A percentile compares a stretch with the other conserved stretches of the same genome.
Conservation (phyloP, 2,888 invertebrate genomes). For the Eristalinus sepulchralis region DNA sequence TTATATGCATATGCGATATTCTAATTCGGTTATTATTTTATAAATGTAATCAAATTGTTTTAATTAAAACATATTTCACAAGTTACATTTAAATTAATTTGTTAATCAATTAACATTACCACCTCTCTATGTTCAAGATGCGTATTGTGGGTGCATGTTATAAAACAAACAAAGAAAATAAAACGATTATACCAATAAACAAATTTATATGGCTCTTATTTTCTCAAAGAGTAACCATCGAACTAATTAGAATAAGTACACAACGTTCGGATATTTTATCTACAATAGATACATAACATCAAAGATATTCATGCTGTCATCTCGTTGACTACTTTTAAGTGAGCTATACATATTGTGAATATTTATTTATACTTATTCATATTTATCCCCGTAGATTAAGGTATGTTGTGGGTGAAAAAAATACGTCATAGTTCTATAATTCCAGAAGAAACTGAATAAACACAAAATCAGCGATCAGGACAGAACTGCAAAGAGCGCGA, state of each 20-base stretch:
- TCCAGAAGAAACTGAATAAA: slow-evolving; percentile 48
- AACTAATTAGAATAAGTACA: not conserved
- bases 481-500: slow-evolving; percentile 11
- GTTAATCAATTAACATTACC: not conserved
- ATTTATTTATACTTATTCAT: not conserved
- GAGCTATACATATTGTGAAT: not conserved
- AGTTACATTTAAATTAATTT: not conserved
- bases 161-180: not conserved
- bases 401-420: slow-evolving; percentile 16
- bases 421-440: slow-evolving; percentile 72
- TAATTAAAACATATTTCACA: not conserved
- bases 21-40: not conserved
- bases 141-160: not conserved
- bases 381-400: slow-evolving; percentile 29
- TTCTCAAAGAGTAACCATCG: not conserved
- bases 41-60: not conserved
- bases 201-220: not conserved
- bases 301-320: not conserved
- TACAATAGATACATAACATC: not conserved
- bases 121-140: not conserved
- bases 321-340: not conserved
- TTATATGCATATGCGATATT: slow-evolving; percentile 21
- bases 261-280: not conserved
- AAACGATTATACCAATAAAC: not conserved
- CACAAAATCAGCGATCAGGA: slow-evolving; percentile 5